Base-by-base conservation (phyloP, 1,140 invertebrate species). In the Rhagoletis zephyria region DNA sequence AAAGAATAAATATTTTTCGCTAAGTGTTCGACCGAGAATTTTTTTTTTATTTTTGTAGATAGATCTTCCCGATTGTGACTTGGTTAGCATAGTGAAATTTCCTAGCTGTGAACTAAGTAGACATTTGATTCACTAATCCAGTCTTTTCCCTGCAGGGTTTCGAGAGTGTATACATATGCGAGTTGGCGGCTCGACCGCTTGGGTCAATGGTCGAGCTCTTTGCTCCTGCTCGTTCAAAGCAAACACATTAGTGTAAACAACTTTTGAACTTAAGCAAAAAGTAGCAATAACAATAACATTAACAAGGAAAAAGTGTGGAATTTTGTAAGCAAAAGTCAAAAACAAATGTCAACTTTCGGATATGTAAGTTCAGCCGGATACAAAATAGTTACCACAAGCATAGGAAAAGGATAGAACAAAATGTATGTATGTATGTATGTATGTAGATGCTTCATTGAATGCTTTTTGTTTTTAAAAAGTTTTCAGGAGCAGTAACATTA, bases 201-300 rank as follows among this genome's bases (percentile, higher is more conserved):
- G 61, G 61, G 61, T 63, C 61, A 14, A 1, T 63, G 61, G 61
- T 63, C 51, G 51, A 14, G 61, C 12, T n/a, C 61, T 63, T 63
- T 63, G 61, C n/a, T 14, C 16, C 12, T 14, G 61, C 61, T 63
- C 61, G 61, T 63, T 63, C 5, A 0, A 63, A 14, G 4, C 3
- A 63, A 63, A n/a, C 12, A 14, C 61, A 63, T 16, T 63, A 63
- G n/a, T 63, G 61, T n/a, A 14, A 14, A 63, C 61, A 63, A 63
- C 61, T 63, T 63, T 63, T 63, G 61, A 63, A 63, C 61, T 63
- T n/a, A 63, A 63, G 61, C 61, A 14, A 63, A 63, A 63, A 63
- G 61, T 63, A 63, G 61, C 61, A 63, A 63, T 16, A 63, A 63
- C 61, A 63, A 63, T 63, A 63, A 63, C 61, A 63, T 14, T 63